Evolutionary conservation across 2,888 invertebrate genomes (phyloP).

Genomic region (Polymixis lichenea): DNA sequence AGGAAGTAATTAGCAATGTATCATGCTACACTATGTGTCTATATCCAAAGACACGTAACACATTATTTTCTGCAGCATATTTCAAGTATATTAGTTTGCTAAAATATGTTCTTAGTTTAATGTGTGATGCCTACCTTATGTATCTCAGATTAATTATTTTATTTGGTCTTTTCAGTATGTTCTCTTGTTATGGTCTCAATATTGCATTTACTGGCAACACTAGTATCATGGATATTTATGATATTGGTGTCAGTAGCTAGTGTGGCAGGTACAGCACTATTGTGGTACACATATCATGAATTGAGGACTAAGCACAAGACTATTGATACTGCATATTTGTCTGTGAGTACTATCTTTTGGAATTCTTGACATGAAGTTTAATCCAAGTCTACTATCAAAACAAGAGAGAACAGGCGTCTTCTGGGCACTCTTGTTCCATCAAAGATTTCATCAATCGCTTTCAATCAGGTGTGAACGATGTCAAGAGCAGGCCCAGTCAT

Average conservation of each 20-base stretch:
- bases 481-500: too few species aligned
- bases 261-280: constrained; percentile 93
- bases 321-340: constrained; percentile 78
- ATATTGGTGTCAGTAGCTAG: constrained; percentile 94
- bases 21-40: constrained; percentile 10
- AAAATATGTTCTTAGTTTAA: background rate
- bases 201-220: constrained; percentile 95
- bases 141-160: background rate
- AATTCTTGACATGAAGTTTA: background rate
- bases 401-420: too few species aligned
- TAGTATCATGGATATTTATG: constrained; percentile 97
- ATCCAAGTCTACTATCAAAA: too few species aligned
- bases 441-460: too few species aligned
- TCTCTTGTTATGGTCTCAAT: constrained; percentile 95
- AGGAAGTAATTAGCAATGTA: constrained; percentile 11
- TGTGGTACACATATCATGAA: constrained; percentile 97
- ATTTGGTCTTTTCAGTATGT: constrained; percentile 91
- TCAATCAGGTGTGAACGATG: too few species aligned
- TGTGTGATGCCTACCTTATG: background rate
- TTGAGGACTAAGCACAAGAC: constrained; percentile 91
- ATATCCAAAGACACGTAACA: background rate
- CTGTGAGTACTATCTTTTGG: constrained; percentile 77
- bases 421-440: too few species aligned
- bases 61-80: background rate
- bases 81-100: background rate